A percentile compares a stretch with the other conserved stretches of the same genome.
These are phyloP conservation scores for Anagyrus pseudococci DNA, from an alignment of 2,888 invertebrate species.

Conservation along the genomic window DNA sequence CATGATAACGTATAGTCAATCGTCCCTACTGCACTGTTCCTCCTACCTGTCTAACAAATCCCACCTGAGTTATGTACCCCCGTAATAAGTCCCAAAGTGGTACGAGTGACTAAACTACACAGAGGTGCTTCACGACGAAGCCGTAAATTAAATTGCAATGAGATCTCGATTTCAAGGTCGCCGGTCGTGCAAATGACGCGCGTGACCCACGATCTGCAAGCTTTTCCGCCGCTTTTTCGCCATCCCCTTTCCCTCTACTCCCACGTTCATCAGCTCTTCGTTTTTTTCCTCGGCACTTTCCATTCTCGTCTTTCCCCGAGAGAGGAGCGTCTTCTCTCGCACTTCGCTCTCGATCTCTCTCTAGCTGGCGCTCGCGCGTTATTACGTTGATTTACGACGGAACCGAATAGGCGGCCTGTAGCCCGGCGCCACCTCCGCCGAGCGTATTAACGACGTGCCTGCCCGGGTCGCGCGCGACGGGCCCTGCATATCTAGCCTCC, in stretches of 20 bases:
- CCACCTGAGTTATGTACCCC: neutral
- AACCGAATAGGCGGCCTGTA: conserved; percentile 39
- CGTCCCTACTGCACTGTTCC: neutral
- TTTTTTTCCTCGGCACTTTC: neutral
- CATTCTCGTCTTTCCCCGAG: neutral
- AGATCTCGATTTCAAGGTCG: conserved; percentile 38
- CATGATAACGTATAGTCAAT: neutral
- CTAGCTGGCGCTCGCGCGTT: conserved; percentile 24
- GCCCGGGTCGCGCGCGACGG: conserved; percentile 36
- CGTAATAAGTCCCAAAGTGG: conserved; percentile 6
- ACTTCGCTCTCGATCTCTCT: neutral
- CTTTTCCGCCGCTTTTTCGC: no score
- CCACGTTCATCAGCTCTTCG: neutral
- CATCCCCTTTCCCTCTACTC: neutral
- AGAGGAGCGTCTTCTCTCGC: neutral
- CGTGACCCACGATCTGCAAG: no score
- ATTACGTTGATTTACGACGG: conserved; percentile 47
- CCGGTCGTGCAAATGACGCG: conserved; percentile 31
- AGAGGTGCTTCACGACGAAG: neutral
- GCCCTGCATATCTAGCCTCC: conserved; percentile 43
- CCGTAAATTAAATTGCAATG: conserved; percentile 37
- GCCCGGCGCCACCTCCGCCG: conserved; percentile 24
- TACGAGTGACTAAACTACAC: neutral
- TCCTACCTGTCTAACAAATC: neutral
- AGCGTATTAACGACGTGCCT: conserved; percentile 47